Base-by-base conservation (phyloP, 1,140 invertebrate genomes). In the Parapsyche elsis region DNA sequence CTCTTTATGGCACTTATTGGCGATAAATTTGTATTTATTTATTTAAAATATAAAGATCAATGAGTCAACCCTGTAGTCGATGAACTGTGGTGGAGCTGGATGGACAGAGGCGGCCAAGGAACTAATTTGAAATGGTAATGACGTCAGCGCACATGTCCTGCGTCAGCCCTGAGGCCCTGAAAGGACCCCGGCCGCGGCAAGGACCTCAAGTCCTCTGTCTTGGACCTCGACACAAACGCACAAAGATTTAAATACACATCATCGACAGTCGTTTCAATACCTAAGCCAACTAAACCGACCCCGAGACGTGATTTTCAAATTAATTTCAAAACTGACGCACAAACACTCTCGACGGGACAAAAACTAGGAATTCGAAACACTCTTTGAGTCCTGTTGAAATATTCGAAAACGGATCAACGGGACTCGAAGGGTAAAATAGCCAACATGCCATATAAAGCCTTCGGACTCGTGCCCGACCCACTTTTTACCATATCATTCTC, bases 71-170 rank as follows among this genome's bases (percentile, higher is more conserved):
- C 71, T 73, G 71, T 24, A 53, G 10, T 14, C 30, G 49, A 12
- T 14, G 49, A 53, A 53, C 16, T 12, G 9, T 67, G 24, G 7
- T 19, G 14, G 38, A 10, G 67, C 5, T 23, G 49, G 45, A 57
- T 57, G 24, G 59, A 64, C 44, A 46, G 75, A 38, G 46, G 75
- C 75, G 75, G 75, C 57, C 75, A 49, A 78, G 77, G 61, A 78
- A 78, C 77, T 78, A 78, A 78, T 78, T 78, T 78, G 77, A 78
- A 78, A 78, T 78, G 77, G 77, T 71, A 78, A 78, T 78, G 77
- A 46, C 77, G 75, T 77, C 77, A 71, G 30, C 64, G 75, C 77
- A 71, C 77, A 78, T 77, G 75, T 77, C 75, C 75, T 21, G 23
- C 53, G 75, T 77, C 75, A 64, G n/a, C 9, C 38, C 21, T 16